Evolutionary conservation across 2,888 invertebrate genomes (phyloP).

Genomic region (Hofmannophila pseudospretella): DNA sequence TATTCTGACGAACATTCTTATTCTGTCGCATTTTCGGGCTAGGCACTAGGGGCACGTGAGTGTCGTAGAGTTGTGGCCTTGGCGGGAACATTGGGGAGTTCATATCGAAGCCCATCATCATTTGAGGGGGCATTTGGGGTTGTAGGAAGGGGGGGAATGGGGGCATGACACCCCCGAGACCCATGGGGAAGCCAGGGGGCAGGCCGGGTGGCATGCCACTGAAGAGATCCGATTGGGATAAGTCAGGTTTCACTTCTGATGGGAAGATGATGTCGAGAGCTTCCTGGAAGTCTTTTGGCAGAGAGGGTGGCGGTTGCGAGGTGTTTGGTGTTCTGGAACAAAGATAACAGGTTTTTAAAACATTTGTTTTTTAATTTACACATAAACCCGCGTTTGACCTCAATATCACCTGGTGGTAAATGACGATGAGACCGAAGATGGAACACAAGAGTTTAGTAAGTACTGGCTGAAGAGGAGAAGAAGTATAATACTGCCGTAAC

Average conservation of each 20-base stretch:
- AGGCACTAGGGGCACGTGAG: constrained; percentile 53
- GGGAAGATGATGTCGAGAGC: constrained; percentile 83
- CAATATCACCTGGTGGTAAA: no score
- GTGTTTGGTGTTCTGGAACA: constrained; percentile 7
- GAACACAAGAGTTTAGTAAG: no score
- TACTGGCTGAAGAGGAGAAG: no score
- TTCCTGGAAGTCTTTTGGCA: constrained; percentile 82
- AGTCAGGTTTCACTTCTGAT: constrained; percentile 41
- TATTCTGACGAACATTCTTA: constrained; percentile 14
- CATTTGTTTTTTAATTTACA: no score
- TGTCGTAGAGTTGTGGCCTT: constrained; percentile 54
- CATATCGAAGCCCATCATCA: constrained; percentile 57
- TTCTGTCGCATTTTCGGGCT: constrained; percentile 24
- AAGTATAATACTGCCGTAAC: no score
- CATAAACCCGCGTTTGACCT: no score
- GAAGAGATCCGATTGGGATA: constrained; percentile 24
- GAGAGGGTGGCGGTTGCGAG: constrained; percentile 25
- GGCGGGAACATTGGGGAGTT: constrained; percentile 46
- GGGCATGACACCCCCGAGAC: constrained; percentile 31
- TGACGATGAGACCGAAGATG: no score
- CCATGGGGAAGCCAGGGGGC: constrained; percentile 22
- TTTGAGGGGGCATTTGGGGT: constrained; percentile 29
- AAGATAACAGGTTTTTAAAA: no score
- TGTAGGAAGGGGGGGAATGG: constrained; percentile 31
- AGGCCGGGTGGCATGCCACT: constrained; percentile 29